Evolutionary conservation across 2,113 vertebrate species (phyloP).

Genomic region (Micromys minutus): DNA sequence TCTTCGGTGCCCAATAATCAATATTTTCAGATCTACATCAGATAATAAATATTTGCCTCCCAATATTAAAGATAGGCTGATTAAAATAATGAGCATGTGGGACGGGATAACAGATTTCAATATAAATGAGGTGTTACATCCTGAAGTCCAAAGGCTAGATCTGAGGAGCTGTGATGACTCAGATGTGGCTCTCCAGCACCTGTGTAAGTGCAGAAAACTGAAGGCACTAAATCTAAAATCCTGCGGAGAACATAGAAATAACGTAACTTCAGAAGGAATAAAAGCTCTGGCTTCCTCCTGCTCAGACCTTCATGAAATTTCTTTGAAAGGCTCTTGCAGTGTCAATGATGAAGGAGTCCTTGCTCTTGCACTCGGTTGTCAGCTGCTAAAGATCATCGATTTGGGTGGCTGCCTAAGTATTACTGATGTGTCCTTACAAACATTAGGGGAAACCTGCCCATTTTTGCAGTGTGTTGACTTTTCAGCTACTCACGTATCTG

Average conservation of each 20-base stretch:
- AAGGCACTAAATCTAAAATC: no score
- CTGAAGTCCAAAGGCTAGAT: no score
- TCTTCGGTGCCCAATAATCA: constrained; percentile 84
- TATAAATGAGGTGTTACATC: no score
- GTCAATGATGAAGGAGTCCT: constrained; percentile 87
- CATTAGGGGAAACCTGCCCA: constrained; percentile 86
- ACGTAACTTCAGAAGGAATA: no score
- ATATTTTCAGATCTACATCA: constrained; percentile 85
- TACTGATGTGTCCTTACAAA: constrained; percentile 85
- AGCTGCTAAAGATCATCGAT: constrained; percentile 85
- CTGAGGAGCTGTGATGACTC: no score
- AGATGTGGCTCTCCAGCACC: no score
- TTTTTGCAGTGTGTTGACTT: constrained; percentile 88
- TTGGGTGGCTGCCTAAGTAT: constrained; percentile 86
- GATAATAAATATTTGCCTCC: constrained; percentile 88
- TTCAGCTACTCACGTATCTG: constrained; percentile 89
- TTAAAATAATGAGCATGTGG: constrained; percentile 88
- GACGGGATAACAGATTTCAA: constrained; percentile 90
- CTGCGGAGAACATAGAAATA: no score
- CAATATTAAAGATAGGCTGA: constrained; percentile 90
- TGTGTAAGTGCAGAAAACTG: no score
- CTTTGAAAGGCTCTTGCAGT: constrained; percentile 86
- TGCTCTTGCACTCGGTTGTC: constrained; percentile 86
- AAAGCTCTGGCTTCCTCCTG: constrained; percentile 87
- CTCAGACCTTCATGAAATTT: constrained; percentile 82